Conservation (phyloP, 1,140 invertebrate genomes). For the Lasioglossum baleicum region DNA sequence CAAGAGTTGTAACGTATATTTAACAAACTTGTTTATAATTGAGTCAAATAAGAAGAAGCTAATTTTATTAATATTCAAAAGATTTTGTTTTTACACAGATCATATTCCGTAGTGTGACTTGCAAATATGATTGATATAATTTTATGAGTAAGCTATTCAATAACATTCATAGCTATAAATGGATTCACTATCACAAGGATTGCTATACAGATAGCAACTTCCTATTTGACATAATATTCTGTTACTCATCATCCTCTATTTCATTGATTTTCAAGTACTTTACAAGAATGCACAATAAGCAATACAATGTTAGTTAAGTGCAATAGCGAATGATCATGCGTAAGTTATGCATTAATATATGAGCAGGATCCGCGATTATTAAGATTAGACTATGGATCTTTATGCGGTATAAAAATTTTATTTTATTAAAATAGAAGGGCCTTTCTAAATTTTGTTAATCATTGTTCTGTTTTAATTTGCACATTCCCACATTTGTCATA, state of each 20-base stretch:
- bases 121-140: slow-evolving; percentile 10
- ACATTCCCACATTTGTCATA: no score
- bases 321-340: background rate
- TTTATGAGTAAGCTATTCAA: background rate
- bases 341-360: background rate
- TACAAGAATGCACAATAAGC: background rate
- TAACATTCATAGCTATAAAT: slow-evolving; percentile 5
- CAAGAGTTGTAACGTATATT: background rate
- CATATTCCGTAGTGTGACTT: background rate
- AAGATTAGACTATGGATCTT: no score
- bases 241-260: background rate
- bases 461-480: no score
- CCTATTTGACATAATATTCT: slow-evolving; percentile 12
- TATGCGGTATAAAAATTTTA: no score
- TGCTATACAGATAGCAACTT: slow-evolving; percentile 42
- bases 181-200: slow-evolving; percentile 37
- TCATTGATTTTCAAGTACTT: slow-evolving; percentile 6
- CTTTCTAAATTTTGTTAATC: no score
- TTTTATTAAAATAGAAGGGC: no score
- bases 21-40: background rate
- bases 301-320: background rate
- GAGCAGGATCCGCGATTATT: background rate
- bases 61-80: background rate
- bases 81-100: background rate
- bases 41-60: background rate